Percentiles rank a stretch among this genome's conserved stretches.
phyloP scores from a whole-genome alignment of 2,113 vertebrate species.

The Lethenteron reissneri region DNA sequence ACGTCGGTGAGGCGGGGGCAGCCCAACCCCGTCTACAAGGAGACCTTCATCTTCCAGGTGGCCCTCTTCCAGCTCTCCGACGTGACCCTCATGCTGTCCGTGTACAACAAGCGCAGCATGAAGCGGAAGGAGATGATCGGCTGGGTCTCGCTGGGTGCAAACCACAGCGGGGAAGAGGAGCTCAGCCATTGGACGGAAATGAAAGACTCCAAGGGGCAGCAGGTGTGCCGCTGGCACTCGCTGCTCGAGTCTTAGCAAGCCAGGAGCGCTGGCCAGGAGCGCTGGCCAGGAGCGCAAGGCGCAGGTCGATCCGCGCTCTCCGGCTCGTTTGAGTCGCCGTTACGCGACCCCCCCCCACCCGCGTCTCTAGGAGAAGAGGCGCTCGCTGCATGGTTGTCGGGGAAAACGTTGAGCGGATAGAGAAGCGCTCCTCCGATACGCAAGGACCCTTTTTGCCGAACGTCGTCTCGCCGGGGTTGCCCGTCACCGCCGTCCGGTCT shows the following conservation, averaged over 20 bases:
- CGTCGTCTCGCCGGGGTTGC: too few species aligned
- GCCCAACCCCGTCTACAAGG: conserved; percentile 85
- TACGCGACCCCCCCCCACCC: too few species aligned
- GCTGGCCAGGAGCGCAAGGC: too few species aligned
- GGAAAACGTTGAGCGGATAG: too few species aligned
- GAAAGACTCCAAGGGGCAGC: conserved; percentile 90
- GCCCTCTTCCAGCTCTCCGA: conserved; percentile 91
- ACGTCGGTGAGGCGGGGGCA: conserved; percentile 82
- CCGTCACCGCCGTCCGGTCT: too few species aligned
- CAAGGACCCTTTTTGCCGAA: too few species aligned
- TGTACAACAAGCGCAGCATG: conserved; percentile 95
- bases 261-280: too few species aligned
- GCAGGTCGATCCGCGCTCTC: too few species aligned
- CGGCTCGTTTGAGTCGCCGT: too few species aligned
- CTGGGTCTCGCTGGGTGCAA: conserved; percentile 87
- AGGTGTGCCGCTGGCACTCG: conserved; percentile 84
- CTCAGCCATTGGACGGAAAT: conserved; percentile 89
- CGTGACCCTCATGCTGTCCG: conserved; percentile 83
- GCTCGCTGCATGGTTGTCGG: too few species aligned
- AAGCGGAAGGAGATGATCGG: conserved; percentile 96
- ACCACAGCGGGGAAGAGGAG: conserved; percentile 91
- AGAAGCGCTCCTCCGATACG: too few species aligned
- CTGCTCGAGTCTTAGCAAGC: conserved; percentile 55
- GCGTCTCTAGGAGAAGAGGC: too few species aligned
- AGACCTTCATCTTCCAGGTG: conserved; percentile 92